phyloP scores from a whole-genome alignment of 2,797 vertebrate species.

The Buphagus erythrorhynchus region DNA sequence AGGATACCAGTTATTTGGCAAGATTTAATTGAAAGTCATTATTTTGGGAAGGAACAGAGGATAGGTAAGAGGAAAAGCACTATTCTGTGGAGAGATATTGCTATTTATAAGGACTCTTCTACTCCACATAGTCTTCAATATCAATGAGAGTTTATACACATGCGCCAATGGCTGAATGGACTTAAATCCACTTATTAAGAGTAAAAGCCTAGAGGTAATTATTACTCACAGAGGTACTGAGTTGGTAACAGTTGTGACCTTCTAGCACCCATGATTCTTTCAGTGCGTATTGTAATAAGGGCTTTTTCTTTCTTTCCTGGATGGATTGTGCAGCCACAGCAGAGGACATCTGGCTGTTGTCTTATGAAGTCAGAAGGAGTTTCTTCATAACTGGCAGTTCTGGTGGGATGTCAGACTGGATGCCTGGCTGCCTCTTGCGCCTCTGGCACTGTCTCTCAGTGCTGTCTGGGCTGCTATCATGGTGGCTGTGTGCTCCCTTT shows the following conservation, averaged over 20 bases:
- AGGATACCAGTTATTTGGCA: background rate
- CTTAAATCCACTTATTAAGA: background rate
- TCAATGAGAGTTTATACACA: background rate
- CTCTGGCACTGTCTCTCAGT: background rate
- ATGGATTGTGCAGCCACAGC: background rate
- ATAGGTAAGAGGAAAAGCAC: background rate
- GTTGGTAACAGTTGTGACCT: background rate
- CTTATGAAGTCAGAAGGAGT: background rate
- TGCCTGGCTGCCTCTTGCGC: background rate
- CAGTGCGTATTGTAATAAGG: background rate
- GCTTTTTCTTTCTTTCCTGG: background rate
- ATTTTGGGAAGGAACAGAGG: background rate
- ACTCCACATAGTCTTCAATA: background rate
- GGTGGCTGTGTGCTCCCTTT: background rate
- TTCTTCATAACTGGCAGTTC: background rate
- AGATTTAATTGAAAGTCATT: background rate
- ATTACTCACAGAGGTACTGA: background rate
- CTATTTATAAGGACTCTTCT: background rate
- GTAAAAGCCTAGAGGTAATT: slow-evolving; percentile 4
- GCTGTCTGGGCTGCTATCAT: background rate
- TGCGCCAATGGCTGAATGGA: background rate
- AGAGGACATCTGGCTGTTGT: background rate
- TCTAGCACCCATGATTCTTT: background rate
- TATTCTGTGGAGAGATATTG: background rate
- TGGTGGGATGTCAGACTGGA: background rate